phyloP scores from a whole-genome alignment of 2,797 vertebrate genomes.

The Halcyon chelicuti region DNA sequence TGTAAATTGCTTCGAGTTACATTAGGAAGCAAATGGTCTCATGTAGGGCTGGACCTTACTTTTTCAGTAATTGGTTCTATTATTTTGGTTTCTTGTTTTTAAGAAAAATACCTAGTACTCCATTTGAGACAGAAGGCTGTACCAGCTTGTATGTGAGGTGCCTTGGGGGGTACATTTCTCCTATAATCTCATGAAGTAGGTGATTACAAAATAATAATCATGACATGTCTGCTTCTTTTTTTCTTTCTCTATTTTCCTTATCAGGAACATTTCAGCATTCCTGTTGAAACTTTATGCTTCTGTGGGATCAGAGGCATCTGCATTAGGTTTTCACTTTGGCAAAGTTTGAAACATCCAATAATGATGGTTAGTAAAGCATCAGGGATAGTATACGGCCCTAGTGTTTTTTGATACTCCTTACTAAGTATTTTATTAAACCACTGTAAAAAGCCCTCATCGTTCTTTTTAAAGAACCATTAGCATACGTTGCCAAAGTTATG shows the following conservation, averaged over 20 bases:
- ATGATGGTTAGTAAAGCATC: slow-evolving; percentile 27
- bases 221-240: not conserved
- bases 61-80: not conserved
- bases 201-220: not conserved
- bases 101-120: not conserved
- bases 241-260: not conserved
- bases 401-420: slow-evolving; percentile 1
- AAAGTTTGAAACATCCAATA: slow-evolving; percentile 30
- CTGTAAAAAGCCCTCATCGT: not conserved
- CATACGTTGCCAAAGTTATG: not conserved
- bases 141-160: not conserved
- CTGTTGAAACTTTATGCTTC: not conserved
- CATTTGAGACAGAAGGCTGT: not conserved
- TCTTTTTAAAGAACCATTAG: not conserved
- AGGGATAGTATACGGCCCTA: not conserved
- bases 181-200: not conserved
- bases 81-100: not conserved
- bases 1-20: not conserved
- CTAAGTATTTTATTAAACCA: not conserved
- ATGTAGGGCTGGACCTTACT: not conserved
- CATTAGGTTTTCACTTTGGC: slow-evolving; percentile 5
- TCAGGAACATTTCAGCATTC: not conserved
- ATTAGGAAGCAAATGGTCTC: not conserved
- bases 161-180: not conserved
- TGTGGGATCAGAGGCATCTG: not conserved